Percentiles rank a stretch among this genome's conserved stretches.
Conservation (phyloP, 2,797 vertebrate species). For the Darevskia nairensis region DNA sequence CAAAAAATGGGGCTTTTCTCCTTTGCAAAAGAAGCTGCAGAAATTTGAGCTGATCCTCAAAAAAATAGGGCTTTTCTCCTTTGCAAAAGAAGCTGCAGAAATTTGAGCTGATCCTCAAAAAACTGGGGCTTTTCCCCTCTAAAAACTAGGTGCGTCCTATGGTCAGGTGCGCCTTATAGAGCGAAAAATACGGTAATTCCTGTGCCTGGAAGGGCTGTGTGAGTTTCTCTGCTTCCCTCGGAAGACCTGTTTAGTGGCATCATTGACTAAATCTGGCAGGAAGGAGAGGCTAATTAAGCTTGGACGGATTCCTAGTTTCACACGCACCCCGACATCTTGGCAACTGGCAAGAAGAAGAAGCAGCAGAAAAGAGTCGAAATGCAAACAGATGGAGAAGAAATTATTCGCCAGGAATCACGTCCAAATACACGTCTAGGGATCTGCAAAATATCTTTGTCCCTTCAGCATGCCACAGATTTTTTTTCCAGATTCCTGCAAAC, state of each 20-base stretch:
- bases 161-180: too few relatives aligned
- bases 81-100: too few relatives aligned
- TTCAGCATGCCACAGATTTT: not conserved
- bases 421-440: not conserved
- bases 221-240: not conserved
- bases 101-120: too few relatives aligned
- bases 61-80: too few relatives aligned
- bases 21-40: too few relatives aligned
- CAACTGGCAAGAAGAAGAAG: not conserved
- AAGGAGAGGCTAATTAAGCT: conserved; percentile 13
- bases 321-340: not conserved
- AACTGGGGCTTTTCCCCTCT: too few relatives aligned
- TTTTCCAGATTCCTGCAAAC: not conserved
- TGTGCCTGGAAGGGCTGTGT: not conserved
- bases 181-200: not conserved
- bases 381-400: not conserved
- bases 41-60: too few relatives aligned
- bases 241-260: not conserved
- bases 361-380: not conserved
- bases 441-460: not conserved
- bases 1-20: too few relatives aligned
- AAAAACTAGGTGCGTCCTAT: too few relatives aligned
- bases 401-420: not conserved
- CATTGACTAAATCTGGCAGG: conserved; percentile 2
- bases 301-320: not conserved